phyloP scores from a whole-genome alignment of 30 jellyfish, hydroid and myxozoan species.

The Turritopsis rubra region DNA sequence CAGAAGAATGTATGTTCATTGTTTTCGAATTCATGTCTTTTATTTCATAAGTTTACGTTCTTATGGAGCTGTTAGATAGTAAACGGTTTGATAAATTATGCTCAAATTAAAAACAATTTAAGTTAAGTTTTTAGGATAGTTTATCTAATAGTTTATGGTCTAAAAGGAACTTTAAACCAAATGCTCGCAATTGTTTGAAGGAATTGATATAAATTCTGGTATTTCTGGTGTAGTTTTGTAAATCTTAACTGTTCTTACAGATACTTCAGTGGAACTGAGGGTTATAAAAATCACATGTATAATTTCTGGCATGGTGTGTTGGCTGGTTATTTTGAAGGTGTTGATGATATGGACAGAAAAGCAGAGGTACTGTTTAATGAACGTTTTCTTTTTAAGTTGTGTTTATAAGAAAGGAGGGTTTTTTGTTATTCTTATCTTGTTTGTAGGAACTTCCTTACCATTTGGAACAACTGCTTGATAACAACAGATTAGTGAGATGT shows the following conservation, averaged over 20 bases:
- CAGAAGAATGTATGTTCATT: slow-evolving; percentile 64
- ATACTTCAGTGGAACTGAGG: slow-evolving; percentile 75
- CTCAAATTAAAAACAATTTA: too few relatives aligned
- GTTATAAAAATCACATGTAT: slow-evolving; percentile 53
- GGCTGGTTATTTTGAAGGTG: slow-evolving; percentile 78
- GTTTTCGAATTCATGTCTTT: too few relatives aligned
- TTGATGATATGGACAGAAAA: slow-evolving; percentile 90
- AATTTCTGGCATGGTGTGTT: slow-evolving; percentile 89
- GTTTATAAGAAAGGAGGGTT: background rate
- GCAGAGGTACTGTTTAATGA: slow-evolving; percentile 82
- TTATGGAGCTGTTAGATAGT: too few relatives aligned
- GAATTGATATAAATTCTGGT: too few relatives aligned
- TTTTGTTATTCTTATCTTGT: background rate
- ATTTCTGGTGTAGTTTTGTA: background rate
- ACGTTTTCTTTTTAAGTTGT: background rate
- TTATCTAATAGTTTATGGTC: too few relatives aligned
- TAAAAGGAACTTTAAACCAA: too few relatives aligned
- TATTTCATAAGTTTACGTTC: too few relatives aligned
- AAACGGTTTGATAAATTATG: too few relatives aligned
- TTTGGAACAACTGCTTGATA: slow-evolving; percentile 79
- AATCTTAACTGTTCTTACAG: slow-evolving; percentile 22
- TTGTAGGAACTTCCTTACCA: slow-evolving; percentile 86
- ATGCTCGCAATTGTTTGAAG: too few relatives aligned
- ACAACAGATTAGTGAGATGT: slow-evolving; percentile 82
- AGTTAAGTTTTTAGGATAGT: too few relatives aligned